Evolutionary conservation across 2,113 vertebrate species (phyloP), one percentile per base, ranked within the genome.

Genomic region (Merops nubicus): DNA sequence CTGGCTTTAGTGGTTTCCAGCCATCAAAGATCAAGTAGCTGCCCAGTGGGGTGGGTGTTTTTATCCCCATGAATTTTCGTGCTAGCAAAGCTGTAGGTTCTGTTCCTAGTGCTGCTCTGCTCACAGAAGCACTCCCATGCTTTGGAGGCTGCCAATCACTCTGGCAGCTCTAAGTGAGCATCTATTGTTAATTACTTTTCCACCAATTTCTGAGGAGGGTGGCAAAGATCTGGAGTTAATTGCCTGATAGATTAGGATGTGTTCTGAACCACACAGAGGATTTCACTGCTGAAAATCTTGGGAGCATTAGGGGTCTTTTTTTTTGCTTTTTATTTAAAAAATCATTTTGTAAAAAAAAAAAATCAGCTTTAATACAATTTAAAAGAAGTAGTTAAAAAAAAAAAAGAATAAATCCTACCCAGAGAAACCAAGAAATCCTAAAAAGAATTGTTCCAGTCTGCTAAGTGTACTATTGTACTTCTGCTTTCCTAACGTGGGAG

Each of bases 151-250:
- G 90, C 45, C 90, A 67, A 1, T 92, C 76, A 50, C 28, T 11
- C 36, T 59, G 43, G 38, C 45, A 81, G 85, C 85, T 72, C n/a
- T 43, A 50, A 85, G 57, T 20, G 59, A 82, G 69, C 93, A 72
- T 45, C 80, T 51, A 4, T 40, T 78, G 76, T 73, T 82, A 89
- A 92, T 95, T 92, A 92, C 70, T 85, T 92, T 77, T 77, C 34
- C 69, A 45, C 72, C 70, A 47, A 0, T 82, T 86, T 86, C 59
- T 10, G 28, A n/a, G 65, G 59, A 89, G 76, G 76, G 36, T 51
- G 64, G 89, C 81, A 36, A 67, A 89, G 93, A 89, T 89, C n/a
- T 8, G 2, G n/a, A 73, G 19, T 73, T 77, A 82, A 67, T 82
- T 82, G 90, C 26, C 6, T n/a, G 76, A 38, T 62, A 68, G 76